A percentile compares a stretch with the other conserved stretches of the same genome.
phyloP scores from a whole-genome alignment of 2,888 invertebrate species.

The Choreutis nemorana region DNA sequence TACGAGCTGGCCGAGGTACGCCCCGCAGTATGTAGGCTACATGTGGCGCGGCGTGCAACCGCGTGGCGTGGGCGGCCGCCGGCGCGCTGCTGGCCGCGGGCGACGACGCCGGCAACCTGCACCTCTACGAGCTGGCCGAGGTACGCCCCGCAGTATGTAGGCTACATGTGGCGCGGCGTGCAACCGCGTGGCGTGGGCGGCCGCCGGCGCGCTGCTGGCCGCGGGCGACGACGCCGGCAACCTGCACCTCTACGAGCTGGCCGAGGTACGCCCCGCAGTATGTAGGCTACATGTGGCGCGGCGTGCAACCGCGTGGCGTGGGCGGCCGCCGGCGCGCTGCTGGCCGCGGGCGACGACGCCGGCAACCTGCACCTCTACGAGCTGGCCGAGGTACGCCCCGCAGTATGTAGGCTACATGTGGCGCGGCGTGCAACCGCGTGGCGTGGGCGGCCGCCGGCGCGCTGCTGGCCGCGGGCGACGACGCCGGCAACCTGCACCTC shows the following conservation, averaged over 20 bases:
- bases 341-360: conserved; percentile 88
- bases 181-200: too few relatives aligned
- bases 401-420: conserved; percentile 71
- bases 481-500: conserved; percentile 86
- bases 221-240: conserved; percentile 89
- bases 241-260: conserved; percentile 91
- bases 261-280: conserved; percentile 87
- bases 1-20: too few relatives aligned
- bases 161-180: too few relatives aligned
- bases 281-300: too few relatives aligned
- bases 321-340: conserved; percentile 82
- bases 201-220: conserved; percentile 83
- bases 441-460: conserved; percentile 91
- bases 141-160: conserved; percentile 79
- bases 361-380: conserved; percentile 92
- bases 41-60: conserved; percentile 82
- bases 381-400: conserved; percentile 83
- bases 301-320: too few relatives aligned
- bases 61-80: conserved; percentile 76
- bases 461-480: conserved; percentile 92
- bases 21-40: too few relatives aligned
- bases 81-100: conserved; percentile 89
- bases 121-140: conserved; percentile 79
- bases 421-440: conserved; percentile 88
- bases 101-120: conserved; percentile 87